Evolutionary conservation across 2,797 vertebrate species (phyloP).

Genomic region (Scolopax rusticola): DNA sequence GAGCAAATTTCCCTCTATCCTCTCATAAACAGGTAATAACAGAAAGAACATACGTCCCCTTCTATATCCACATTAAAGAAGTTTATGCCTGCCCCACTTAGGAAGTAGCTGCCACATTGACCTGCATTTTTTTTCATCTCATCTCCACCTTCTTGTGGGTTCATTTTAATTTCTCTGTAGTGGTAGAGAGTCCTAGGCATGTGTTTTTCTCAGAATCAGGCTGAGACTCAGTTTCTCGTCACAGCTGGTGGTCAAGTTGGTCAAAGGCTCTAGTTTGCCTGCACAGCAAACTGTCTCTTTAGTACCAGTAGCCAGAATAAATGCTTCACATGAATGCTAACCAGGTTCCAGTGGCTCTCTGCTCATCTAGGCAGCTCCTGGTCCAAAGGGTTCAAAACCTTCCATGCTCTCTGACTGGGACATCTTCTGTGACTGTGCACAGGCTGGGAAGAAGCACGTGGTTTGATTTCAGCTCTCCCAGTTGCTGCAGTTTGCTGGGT

Average conservation of each 20-base stretch:
- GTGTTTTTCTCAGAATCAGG: constrained; percentile 15
- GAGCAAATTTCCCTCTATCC: neutral
- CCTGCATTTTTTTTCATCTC: constrained; percentile 23
- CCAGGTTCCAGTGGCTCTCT: neutral
- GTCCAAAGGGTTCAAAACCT: neutral
- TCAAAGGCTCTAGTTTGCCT: neutral
- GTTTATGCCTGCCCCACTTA: neutral
- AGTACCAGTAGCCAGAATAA: neutral
- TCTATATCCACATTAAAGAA: constrained; percentile 12
- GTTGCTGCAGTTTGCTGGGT: neutral
- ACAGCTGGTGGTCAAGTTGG: neutral
- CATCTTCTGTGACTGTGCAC: neutral
- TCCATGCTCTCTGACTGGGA: neutral
- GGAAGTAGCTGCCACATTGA: neutral
- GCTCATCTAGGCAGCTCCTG: neutral
- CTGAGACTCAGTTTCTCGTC: neutral
- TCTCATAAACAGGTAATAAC: neutral
- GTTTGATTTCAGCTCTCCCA: neutral
- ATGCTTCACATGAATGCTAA: neutral
- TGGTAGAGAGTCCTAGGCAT: neutral
- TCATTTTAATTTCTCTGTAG: constrained; percentile 41
- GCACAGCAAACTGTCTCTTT: neutral
- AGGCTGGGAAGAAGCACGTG: neutral
- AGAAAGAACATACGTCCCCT: neutral
- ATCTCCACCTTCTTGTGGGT: constrained; percentile 21